Evolutionary conservation across 2,888 invertebrate species (phyloP), one percentile per base, ranked within the genome.

Genomic region (Eupithecia dodoneata): DNA sequence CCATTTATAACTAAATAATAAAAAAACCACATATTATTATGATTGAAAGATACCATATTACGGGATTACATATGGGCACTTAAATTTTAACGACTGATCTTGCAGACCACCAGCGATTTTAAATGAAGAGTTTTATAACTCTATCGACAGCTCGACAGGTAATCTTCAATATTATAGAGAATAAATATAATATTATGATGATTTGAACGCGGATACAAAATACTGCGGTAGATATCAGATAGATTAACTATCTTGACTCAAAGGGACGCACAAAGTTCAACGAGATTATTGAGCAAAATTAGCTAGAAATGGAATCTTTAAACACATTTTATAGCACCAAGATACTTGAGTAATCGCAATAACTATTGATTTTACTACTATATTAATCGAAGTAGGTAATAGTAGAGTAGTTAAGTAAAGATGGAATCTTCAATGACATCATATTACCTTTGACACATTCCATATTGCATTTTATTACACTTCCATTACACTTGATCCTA

Each of bases 11-110:
- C 80, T 83, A 83, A 84, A 85, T 87, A 84, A 84, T 87, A 85
- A 85, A 86, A 69, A 85, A 85, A 83, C 84, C 84, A 83, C 82
- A 83, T 80, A 80, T 76, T 80, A 81, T 83, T 84, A 85, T 86
- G 84, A 86, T 86, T 87, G 86, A 87, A 86, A 85, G 85, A 85
- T 86, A 86, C 82, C 85, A 87, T 88, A 87, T 86, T 85, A 86
- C 83, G 81, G 83, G 84, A 87, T 87, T 87, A 86, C 85, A 77
- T 83, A 82, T 81, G 77, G 83, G 87, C 87, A 85, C 86, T 89
- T 83, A 89, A 88, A 88, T 73, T 86, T 89, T 89, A 87, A 89
- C 83, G 87, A 83, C 78, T 81, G 81, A 81, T 81, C 81, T 79
- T 81, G 76, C 78, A 81, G 83, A 87, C 88, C 88, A 87, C 88